A percentile compares a stretch with the other conserved stretches of the same genome.
phyloP scores from a whole-genome alignment of 2,797 vertebrate genomes.

The Ispidina lecontei region DNA sequence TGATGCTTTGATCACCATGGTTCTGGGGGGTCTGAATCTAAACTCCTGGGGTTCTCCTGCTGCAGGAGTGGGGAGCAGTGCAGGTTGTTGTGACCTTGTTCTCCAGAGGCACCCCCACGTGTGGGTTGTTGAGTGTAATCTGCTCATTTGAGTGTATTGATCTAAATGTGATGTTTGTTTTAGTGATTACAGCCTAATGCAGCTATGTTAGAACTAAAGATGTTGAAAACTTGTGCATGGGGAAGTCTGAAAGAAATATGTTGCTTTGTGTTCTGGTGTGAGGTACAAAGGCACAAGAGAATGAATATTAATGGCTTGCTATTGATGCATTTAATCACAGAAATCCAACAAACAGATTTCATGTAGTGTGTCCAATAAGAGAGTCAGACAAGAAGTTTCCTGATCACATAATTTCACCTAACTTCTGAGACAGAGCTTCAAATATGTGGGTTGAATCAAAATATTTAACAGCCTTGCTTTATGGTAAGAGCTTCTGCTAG shows the following conservation, averaged over 20 bases:
- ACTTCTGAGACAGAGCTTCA: constrained; percentile 50
- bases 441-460: constrained; percentile 28
- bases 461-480: constrained; percentile 39
- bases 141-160: neutral
- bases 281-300: neutral
- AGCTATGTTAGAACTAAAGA: neutral
- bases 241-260: neutral
- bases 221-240: neutral
- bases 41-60: neutral
- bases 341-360: neutral
- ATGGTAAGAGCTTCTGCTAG: constrained; percentile 35
- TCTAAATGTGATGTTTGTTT: neutral
- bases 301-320: neutral
- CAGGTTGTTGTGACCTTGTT: neutral
- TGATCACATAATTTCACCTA: constrained; percentile 26
- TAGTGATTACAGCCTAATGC: neutral
- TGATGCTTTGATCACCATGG: constrained; percentile 15
- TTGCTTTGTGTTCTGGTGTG: neutral
- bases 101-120: fast-evolving
- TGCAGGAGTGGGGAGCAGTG: neutral
- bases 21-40: constrained; percentile 13
- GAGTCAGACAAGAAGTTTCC: constrained; percentile 2
- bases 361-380: neutral
- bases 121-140: neutral
- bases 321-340: neutral